Evolutionary conservation across 2,888 invertebrate genomes (phyloP), one percentile per base, ranked within the genome.

Genomic region (Epsilonema sp.): DNA sequence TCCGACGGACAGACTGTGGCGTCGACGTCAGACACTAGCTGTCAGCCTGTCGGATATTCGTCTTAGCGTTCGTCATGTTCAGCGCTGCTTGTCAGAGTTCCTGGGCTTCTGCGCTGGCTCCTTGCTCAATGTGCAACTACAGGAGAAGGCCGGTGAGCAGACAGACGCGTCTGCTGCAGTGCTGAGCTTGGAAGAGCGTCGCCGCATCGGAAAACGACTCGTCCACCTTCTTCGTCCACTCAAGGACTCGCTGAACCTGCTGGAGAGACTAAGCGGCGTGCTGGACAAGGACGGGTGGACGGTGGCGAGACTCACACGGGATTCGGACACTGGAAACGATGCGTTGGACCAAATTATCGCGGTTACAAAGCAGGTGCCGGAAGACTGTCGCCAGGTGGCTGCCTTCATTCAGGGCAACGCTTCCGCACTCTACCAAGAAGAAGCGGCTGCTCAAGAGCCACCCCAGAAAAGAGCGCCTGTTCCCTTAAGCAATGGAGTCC

Each of bases 331-430:
- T 49, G 52, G 59, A 22, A 52, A 76, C 75, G 64, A 64, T 39
- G 48, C 53, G 13, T 71, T 90, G 37, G 87, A 87, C 67, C 83
- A 84, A 65, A 73, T 92, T 50, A 78, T 87, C 52, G 79, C 81
- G 11, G 82, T 84, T 61, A 79, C 86, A 19, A 75, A 82, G 61
- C 81, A 82, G 8, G 74, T 90, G 25, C 82, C 81, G 1, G 82
- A 83, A 65, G 86, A 89, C 68, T 83, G 87, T 37, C 74, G 84
- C 54, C 81, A 83, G 65, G 79, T 84, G 19, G 80, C 85, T 20
- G 84, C 85, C 16, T 83, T 87, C 62, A 85, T 89, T 58, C 85
- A 75, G 60, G 65, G 63, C 40, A 69, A 69, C 51, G 62, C 64
- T 21, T 53, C 59, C 16, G 54, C 61, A 21, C 24, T 53, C 26